Evolutionary conservation across 2,888 invertebrate genomes (phyloP).

Genomic region (Polymixis lichenea): DNA sequence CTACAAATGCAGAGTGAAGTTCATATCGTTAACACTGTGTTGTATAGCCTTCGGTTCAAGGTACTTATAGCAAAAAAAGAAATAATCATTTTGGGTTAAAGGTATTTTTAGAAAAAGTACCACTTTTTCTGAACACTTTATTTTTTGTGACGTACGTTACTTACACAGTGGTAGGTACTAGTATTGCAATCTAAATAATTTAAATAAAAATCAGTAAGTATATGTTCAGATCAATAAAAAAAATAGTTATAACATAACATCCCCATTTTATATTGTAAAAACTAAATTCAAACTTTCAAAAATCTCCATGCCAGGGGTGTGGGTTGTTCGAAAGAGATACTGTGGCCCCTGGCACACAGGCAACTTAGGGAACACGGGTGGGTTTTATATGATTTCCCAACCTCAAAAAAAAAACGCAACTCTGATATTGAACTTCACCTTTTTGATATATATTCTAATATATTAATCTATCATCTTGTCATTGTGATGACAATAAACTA

Average conservation of each 20-base stretch:
- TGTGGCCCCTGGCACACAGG: no score
- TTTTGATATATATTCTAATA: no score
- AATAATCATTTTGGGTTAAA: neutral
- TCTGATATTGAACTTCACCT: conserved; percentile 44
- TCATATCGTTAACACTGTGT: conserved; percentile 23
- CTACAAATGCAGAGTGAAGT: conserved; percentile 4
- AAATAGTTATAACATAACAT: neutral
- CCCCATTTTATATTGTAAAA: neutral
- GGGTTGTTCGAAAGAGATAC: no score
- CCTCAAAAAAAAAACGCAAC: no score
- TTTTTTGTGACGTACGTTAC: neutral
- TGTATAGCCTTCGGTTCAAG: conserved; percentile 7
- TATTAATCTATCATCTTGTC: conserved; percentile 17
- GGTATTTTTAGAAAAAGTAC: neutral
- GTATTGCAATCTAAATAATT: neutral
- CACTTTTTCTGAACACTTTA: neutral
- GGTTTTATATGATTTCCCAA: no score
- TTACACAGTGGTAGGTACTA: no score
- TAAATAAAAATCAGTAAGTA: neutral
- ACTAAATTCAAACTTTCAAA: neutral
- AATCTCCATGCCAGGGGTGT: neutral
- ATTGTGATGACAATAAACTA: conserved; percentile 12
- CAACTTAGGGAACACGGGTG: no score
- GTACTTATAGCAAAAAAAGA: neutral
- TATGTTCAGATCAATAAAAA: no score